A percentile compares a stretch with the other conserved stretches of the same genome.
Evolutionary conservation across 2,797 vertebrate genomes (phyloP).

Genomic region (Pseudochaenichthys georgianus): DNA sequence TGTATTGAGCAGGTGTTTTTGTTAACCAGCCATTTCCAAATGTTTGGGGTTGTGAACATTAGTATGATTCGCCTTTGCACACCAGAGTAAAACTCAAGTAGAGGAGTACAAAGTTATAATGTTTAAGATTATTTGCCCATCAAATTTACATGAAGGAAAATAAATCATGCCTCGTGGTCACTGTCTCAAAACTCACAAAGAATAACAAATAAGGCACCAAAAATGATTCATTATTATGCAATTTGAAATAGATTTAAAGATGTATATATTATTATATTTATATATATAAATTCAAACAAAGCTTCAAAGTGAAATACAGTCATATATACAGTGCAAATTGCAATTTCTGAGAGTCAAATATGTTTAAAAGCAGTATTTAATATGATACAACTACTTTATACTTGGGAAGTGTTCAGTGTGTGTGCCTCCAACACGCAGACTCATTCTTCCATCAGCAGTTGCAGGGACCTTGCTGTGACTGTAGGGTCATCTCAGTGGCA

Average conservation of each 20-base stretch:
- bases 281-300: background rate
- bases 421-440: conserved; percentile 33
- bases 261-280: background rate
- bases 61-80: conserved; percentile 24
- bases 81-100: conserved; percentile 24
- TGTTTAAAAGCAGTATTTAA: background rate
- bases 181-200: background rate
- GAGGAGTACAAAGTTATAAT: conserved; percentile 19
- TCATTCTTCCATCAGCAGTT: conserved; percentile 69
- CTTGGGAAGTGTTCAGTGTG: background rate
- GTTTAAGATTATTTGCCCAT: conserved; percentile 20
- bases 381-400: background rate
- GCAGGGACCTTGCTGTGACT: conserved; percentile 46
- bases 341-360: background rate
- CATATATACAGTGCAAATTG: background rate
- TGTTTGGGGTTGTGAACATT: conserved; percentile 58
- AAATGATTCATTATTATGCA: too few species aligned
- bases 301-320: background rate
- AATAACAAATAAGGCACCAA: background rate
- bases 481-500: conserved; percentile 45
- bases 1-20: conserved; percentile 47
- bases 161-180: background rate
- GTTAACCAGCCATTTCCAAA: conserved; percentile 66
- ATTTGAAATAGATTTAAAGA: too few species aligned
- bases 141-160: background rate